Conservation (phyloP, 2,113 vertebrate genomes). For the Rissa tridactyla region DNA sequence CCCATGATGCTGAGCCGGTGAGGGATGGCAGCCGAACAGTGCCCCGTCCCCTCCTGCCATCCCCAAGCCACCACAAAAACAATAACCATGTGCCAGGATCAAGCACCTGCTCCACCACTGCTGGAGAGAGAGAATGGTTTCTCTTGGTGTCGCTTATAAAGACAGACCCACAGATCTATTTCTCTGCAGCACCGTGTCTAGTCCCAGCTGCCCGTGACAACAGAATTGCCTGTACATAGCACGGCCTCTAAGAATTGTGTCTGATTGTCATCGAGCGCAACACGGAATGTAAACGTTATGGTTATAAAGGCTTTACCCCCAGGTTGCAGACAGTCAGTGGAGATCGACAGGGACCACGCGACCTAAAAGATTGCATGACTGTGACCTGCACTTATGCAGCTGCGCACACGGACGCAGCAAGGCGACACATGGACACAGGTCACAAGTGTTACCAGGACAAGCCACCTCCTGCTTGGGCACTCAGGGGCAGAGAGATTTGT, state of each 20-base stretch:
- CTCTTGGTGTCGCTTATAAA: not conserved
- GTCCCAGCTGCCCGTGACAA: not conserved
- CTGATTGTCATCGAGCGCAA: not conserved
- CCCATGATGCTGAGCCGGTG: not conserved
- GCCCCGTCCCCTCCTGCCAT: not conserved
- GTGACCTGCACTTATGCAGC: not conserved
- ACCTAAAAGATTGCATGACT: not conserved
- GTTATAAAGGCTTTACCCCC: not conserved
- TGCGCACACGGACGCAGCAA: not conserved
- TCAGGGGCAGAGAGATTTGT: not conserved
- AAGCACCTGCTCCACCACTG: not conserved
- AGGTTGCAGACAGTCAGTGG: not conserved
- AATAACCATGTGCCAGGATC: not conserved
- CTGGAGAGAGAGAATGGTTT: not conserved
- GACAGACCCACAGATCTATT: not conserved
- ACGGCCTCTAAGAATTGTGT: not conserved
- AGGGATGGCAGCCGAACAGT: not conserved
- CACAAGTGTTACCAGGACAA: not conserved
- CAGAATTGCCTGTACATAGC: not conserved
- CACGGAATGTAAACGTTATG: not conserved
- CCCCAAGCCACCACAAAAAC: not conserved
- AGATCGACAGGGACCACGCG: not conserved
- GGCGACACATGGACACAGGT: rapidly evolving
- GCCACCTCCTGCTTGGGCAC: not conserved
- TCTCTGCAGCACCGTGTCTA: not conserved